phyloP scores from a whole-genome alignment of 2,888 invertebrate species.

The Drosophila hamatofila region DNA sequence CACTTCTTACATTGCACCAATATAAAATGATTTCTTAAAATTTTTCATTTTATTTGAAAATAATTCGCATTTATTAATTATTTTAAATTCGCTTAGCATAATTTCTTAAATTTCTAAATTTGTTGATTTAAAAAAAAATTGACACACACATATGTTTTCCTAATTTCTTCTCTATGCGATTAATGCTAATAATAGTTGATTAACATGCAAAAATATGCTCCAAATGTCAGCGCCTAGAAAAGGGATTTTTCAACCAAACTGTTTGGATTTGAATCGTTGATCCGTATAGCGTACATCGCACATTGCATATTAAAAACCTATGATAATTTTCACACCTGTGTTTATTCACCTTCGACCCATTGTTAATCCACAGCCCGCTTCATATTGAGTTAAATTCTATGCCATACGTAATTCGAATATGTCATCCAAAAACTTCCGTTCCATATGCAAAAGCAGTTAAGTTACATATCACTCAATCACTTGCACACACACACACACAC shows the following conservation, averaged over 20 bases:
- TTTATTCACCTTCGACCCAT: background rate
- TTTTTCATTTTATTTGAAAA: constrained; percentile 33
- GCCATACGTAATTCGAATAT: constrained; percentile 15
- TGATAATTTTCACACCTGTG: constrained; percentile 13
- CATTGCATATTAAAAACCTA: constrained; percentile 13
- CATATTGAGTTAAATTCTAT: constrained; percentile 23
- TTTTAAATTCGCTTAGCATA: constrained; percentile 51
- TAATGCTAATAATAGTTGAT: constrained; percentile 5
- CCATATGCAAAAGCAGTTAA: constrained; percentile 32
- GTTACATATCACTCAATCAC: background rate
- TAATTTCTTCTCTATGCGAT: background rate
- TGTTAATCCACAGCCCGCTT: constrained; percentile 48
- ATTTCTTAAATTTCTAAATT: constrained; percentile 28
- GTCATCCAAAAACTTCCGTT: constrained; percentile 10
- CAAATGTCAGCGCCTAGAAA: constrained; percentile 1
- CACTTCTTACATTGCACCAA: too few relatives aligned
- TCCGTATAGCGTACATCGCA: constrained; percentile 7
- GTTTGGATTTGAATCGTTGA: constrained; percentile 19
- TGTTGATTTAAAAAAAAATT: constrained; percentile 42
- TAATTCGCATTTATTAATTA: constrained; percentile 51
- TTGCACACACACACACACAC: constrained; percentile 6
- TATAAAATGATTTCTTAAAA: too few relatives aligned
- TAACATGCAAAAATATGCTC: constrained; percentile 34
- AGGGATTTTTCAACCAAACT: constrained; percentile 6
- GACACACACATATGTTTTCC: constrained; percentile 11